Base-by-base conservation (phyloP, 2,888 invertebrate genomes). In the Nowickia ferox region DNA sequence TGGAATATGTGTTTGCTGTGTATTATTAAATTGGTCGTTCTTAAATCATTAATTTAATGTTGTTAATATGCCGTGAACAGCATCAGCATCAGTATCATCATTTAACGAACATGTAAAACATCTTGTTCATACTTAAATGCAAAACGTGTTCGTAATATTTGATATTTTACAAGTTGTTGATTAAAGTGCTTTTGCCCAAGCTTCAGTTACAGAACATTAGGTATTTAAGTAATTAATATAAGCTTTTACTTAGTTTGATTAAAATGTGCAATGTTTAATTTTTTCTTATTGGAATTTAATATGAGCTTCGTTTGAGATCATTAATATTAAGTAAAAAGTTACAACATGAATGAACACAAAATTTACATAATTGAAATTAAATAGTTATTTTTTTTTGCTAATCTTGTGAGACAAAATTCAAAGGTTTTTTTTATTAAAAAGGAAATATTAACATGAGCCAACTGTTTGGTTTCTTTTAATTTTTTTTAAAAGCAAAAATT, bases 101-200 rank as follows among this genome's bases (percentile, higher is more conserved):
- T 17, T 74, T 59, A 72, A 71, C 57, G 65, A 22, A 59, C 84
- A 72, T 84, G 76, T 84, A 66, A 81, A 84, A 85, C 82, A 82
- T 79, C 69, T 74, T 82, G 78, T 85, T 46, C 75, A 51, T 66
- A 48, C 44, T 79, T 66, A 46, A 83, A 76, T 66, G 46, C 42
- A 46, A 83, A 86, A 83, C 86, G 86, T 86, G 86, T 68, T 83
- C 71, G 82, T 75, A 86, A 86, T 86, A 75, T 78, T 84, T 83
- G 66, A 79, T 83, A 59, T 17, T 38, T 66, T 42, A 51, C 51
- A 17, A 74, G 61, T 46, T 71, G 42, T 71, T 71, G 53, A 53
- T 63, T 65, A 61, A 40, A 51, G 48, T 68, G 17, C 17, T 17
- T 13, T 53, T 53, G 9, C 10, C 13, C 13, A 44, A 46, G 17